These are phyloP conservation scores for Pangasius larnaudii DNA, from an alignment of 2,797 vertebrate genomes.

Conservation along the genomic window DNA sequence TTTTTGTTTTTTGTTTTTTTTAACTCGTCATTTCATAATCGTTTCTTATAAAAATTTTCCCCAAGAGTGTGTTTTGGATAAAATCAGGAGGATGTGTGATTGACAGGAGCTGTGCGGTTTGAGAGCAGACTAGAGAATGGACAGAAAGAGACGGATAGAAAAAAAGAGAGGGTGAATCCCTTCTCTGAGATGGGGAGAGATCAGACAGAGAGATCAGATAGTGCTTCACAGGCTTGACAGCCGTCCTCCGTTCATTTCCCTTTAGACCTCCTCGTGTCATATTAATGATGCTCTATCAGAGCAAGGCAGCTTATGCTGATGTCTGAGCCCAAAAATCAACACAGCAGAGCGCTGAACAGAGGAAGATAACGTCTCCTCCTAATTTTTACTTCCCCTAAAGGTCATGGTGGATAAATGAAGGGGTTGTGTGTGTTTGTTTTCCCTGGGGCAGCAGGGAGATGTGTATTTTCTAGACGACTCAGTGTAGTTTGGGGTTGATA, in stretches of 20 bases:
- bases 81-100: conserved; percentile 24
- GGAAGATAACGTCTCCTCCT: conserved; percentile 48
- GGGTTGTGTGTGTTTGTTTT: conserved; percentile 23
- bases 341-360: conserved; percentile 31
- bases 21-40: neutral
- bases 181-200: conserved; percentile 21
- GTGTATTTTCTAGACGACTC: neutral
- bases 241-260: conserved; percentile 50
- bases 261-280: conserved; percentile 34
- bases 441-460: neutral
- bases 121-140: conserved; percentile 15
- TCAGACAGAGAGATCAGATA: conserved; percentile 50
- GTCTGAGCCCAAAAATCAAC: conserved; percentile 55
- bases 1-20: neutral
- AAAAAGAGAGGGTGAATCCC: conserved; percentile 40
- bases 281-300: conserved; percentile 48
- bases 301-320: conserved; percentile 35
- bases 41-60: neutral
- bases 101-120: conserved; percentile 47
- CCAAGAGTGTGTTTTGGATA: neutral
- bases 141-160: conserved; percentile 3
- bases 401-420: conserved; percentile 47
- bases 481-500: neutral
- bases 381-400: conserved; percentile 43
- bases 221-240: conserved; percentile 45